phyloP scores from a whole-genome alignment of 2,797 vertebrate species.

The Rousettus madagascariensis region DNA sequence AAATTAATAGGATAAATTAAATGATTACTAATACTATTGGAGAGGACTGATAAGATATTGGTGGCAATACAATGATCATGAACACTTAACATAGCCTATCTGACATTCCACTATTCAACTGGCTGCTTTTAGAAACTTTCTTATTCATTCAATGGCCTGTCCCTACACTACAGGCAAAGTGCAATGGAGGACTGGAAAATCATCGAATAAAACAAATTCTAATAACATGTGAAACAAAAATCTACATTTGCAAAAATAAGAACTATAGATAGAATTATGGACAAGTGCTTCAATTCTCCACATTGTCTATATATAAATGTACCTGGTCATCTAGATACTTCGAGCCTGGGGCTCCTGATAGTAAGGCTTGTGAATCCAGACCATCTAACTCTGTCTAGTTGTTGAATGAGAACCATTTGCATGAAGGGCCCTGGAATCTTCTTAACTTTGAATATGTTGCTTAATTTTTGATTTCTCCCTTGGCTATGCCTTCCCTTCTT shows the following conservation, averaged over 20 bases:
- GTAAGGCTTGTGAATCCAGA: background rate
- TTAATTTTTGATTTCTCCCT: background rate
- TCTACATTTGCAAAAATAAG: background rate
- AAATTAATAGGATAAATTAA: conserved; percentile 30
- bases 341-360: background rate
- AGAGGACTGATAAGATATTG: background rate
- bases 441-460: background rate
- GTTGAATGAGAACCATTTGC: background rate
- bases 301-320: background rate
- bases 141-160: background rate
- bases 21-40: background rate
- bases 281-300: background rate
- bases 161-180: background rate
- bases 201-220: background rate
- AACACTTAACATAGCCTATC: conserved; percentile 47
- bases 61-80: background rate
- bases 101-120: conserved; percentile 37
- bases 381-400: background rate
- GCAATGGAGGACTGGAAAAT: background rate
- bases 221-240: background rate
- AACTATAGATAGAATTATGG: background rate
- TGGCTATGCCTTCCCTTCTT: background rate
- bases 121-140: background rate
- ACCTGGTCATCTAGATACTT: background rate
- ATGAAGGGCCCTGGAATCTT: background rate